These are phyloP conservation scores for Tenthredo notha DNA, from an alignment of 2,888 invertebrate species.

Conservation along the genomic window DNA sequence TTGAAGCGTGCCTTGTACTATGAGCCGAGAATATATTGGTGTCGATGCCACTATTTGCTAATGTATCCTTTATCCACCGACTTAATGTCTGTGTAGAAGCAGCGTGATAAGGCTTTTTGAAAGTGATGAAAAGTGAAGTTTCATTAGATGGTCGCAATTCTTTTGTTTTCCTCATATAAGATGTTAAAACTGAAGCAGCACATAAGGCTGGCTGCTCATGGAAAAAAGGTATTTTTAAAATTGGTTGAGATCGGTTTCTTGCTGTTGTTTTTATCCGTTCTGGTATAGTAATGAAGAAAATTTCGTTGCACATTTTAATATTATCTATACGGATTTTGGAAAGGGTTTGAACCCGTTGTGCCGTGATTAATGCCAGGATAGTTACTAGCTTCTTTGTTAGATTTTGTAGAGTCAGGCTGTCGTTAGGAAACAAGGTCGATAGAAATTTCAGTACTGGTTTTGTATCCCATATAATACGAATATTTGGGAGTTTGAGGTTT, in stretches of 20 bases:
- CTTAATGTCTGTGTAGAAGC: constrained; percentile 36
- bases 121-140: constrained; percentile 52
- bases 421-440: neutral
- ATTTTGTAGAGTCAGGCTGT: neutral
- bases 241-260: neutral
- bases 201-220: constrained; percentile 13
- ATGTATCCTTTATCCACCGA: constrained; percentile 40
- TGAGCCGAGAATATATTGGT: constrained; percentile 61
- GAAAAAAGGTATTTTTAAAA: neutral
- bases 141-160: constrained; percentile 40
- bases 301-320: neutral
- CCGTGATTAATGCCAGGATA: too few species aligned
- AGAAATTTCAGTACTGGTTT: neutral
- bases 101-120: neutral
- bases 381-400: neutral
- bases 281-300: neutral
- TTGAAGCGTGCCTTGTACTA: constrained; percentile 64
- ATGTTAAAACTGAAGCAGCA: constrained; percentile 36
- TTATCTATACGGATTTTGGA: neutral
- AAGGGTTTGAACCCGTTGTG: neutral
- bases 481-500: neutral
- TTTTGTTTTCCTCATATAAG: neutral
- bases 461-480: neutral
- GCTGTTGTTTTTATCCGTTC: neutral
- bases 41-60: constrained; percentile 60